Percentiles rank a stretch among this genome's conserved stretches.
These are phyloP conservation scores for Sarcoramphus papa DNA, from an alignment of 2,797 vertebrate species.

Conservation along the genomic window DNA sequence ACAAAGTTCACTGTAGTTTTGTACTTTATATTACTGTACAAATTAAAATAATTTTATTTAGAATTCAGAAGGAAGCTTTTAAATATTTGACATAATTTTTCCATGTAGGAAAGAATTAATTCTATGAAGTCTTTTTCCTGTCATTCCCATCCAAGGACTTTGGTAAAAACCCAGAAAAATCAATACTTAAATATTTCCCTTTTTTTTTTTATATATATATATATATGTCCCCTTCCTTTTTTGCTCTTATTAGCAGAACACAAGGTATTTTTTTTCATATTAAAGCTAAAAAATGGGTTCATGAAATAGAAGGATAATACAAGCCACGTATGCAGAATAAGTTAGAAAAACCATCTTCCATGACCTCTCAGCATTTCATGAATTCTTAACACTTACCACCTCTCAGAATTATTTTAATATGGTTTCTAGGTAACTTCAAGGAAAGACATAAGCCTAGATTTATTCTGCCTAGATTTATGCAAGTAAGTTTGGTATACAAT, in stretches of 20 bases:
- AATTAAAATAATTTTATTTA: background rate
- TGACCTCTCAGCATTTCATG: background rate
- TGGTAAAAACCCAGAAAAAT: background rate
- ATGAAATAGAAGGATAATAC: background rate
- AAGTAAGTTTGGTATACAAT: background rate
- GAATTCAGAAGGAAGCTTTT: background rate
- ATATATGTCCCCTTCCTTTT: accelerated
- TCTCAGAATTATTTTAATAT: background rate
- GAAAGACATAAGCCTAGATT: background rate
- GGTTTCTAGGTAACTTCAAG: background rate
- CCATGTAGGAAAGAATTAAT: background rate
- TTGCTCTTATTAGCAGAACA: background rate
- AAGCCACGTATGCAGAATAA: background rate
- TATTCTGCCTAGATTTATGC: background rate
- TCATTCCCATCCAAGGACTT: background rate
- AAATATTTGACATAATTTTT: background rate
- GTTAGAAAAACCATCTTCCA: background rate
- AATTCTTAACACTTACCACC: background rate
- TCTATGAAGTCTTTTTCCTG: background rate
- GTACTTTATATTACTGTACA: background rate
- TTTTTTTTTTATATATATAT: background rate
- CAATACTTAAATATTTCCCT: background rate
- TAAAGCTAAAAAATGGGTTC: background rate
- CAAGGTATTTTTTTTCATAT: background rate
- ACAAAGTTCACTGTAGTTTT: background rate